Percentiles rank a stretch among this genome's conserved stretches.
Conservation (phyloP, 2,797 vertebrate genomes). For the Geotrypetes seraphini region DNA sequence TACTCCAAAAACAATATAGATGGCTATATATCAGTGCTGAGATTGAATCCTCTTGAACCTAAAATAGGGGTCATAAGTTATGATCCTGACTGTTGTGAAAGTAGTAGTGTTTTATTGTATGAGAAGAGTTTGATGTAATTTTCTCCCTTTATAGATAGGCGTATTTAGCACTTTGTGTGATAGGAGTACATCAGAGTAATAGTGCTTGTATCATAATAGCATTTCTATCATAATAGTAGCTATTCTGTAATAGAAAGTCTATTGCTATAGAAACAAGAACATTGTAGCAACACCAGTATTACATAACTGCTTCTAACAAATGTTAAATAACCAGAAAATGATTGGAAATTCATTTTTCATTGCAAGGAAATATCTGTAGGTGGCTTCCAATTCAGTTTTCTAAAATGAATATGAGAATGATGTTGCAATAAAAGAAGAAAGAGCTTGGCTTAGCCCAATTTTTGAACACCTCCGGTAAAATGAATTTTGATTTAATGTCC, state of each 20-base stretch:
- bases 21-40: too few species aligned
- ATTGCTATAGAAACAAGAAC: neutral
- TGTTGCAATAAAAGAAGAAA: too few species aligned
- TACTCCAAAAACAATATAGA: too few species aligned
- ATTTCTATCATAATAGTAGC: neutral
- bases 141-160: neutral
- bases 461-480: neutral
- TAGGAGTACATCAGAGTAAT: neutral
- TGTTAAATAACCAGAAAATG: neutral
- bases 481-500: neutral
- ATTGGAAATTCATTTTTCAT: neutral
- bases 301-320: neutral
- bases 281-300: neutral
- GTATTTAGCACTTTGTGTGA: neutral
- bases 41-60: too few species aligned
- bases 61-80: too few species aligned
- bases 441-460: too few species aligned
- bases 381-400: too few species aligned
- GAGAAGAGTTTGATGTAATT: neutral
- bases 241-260: neutral
- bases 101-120: constrained; percentile 7
- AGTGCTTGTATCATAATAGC: neutral
- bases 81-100: constrained; percentile 9
- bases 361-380: neutral
- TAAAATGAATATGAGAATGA: too few species aligned